Evolutionary conservation across 2,797 vertebrate genomes (phyloP), one percentile per base, ranked within the genome.

Genomic region (Sebastes taczanowskii): DNA sequence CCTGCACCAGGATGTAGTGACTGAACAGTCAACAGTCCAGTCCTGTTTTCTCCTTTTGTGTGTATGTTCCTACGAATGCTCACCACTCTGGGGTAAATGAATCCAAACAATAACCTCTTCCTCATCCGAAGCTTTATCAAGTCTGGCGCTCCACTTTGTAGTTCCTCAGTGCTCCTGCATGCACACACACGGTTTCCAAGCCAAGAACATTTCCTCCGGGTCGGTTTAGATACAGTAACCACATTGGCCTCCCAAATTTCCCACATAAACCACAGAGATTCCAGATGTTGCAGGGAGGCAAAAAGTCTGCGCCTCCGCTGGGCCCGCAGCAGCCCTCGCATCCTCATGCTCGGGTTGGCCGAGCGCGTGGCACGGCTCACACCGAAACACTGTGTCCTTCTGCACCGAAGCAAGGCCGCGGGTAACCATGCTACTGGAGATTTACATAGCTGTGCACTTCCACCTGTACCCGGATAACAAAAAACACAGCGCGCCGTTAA

Each of bases 281-380:
- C 90, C 93, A 94, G 92, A 93, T 94, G 93, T 91, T 91, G 76
- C 80, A 82, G 65, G 78, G 82, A 89, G 85, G 84, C 79, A 77
- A 76, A 77, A 53, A 67, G 81, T 83, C 69, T 86, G 81, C 29
- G 58, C 74, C 69, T 88, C 55, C n/a, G 2, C 52, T 34, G 64
- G 61, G 77, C 77, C 66, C 22, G 30, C 64, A 58, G 71, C 60
- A 42, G 73, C 60, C 38, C 38, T 75, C 29, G 4, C 67, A 59
- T 83, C 71, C 53, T 13, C 70, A 63, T 85, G 77, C 82, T 64
- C 42, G 32, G 67, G 35, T 73, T 83, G 71, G 67, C 53, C 32
- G 49, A 83, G 78, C 65, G 20, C 9, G 27, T 85, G 86, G 78
- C 82, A 63, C 30, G 0, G 69, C 82, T 91, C 87, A 63, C 85